Evolutionary conservation across 2,797 vertebrate genomes (phyloP).

Genomic region (Helostoma temminkii): DNA sequence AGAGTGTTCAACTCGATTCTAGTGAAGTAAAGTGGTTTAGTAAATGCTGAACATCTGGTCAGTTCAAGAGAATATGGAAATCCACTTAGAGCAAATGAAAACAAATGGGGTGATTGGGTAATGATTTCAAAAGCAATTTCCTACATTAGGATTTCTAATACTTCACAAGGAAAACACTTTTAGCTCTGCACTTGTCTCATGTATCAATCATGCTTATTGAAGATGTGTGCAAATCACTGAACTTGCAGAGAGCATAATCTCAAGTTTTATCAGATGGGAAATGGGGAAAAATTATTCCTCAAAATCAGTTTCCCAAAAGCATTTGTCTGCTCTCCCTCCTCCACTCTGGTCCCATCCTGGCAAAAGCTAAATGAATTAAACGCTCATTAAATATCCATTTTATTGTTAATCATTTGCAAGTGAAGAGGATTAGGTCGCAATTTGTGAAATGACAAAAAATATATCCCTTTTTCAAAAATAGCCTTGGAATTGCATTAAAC

Average conservation of each 20-base stretch:
- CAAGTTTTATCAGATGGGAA: constrained; percentile 51
- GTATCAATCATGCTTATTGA: constrained; percentile 72
- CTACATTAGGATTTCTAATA: constrained; percentile 82
- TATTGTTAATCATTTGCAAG: constrained; percentile 85
- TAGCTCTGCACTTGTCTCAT: constrained; percentile 61
- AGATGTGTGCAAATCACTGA: constrained; percentile 37
- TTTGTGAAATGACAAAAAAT: constrained; percentile 85
- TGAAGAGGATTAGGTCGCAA: constrained; percentile 85
- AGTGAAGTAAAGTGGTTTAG: constrained; percentile 75
- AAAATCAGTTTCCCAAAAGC: constrained; percentile 56
- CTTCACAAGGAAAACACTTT: constrained; percentile 78
- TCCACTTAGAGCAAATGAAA: constrained; percentile 87
- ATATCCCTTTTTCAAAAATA: constrained; percentile 80
- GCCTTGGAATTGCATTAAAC: constrained; percentile 78
- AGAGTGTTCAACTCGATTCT: constrained; percentile 69
- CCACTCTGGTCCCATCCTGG: constrained; percentile 65
- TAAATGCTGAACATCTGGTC: constrained; percentile 86
- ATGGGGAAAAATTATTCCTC: not conserved
- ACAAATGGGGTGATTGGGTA: constrained; percentile 82
- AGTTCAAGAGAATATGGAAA: constrained; percentile 82
- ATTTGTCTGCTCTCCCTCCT: constrained; percentile 61
- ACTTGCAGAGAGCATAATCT: constrained; percentile 34
- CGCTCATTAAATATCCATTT: constrained; percentile 84
- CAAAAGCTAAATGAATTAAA: constrained; percentile 84
- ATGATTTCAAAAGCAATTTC: constrained; percentile 85